A percentile compares a stretch with the other conserved stretches of the same genome.
Conservation (phyloP, 2,888 invertebrate species). For the Masnerella sp. region DNA sequence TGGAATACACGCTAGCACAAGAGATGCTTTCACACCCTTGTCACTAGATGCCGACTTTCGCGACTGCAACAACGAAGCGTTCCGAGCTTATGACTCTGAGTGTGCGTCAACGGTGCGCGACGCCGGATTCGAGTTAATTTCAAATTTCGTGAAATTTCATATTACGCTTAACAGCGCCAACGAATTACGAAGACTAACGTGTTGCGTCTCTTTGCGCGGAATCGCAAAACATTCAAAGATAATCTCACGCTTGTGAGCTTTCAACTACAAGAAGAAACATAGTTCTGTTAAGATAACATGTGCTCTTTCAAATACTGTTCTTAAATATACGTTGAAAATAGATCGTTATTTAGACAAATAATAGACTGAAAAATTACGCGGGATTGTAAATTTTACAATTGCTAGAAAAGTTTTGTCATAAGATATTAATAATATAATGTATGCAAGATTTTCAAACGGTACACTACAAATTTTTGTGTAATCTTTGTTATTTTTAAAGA, state of each 20-base stretch:
- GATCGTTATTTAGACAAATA: too few species aligned
- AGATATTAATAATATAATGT: too few species aligned
- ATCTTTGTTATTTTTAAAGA: too few species aligned
- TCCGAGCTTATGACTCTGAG: slow-evolving; percentile 45
- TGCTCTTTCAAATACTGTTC: too few species aligned
- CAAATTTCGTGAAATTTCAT: slow-evolving; percentile 42
- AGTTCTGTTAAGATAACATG: too few species aligned
- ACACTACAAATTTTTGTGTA: too few species aligned
- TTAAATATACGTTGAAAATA: too few species aligned
- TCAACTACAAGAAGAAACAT: too few species aligned
- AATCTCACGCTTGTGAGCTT: slow-evolving; percentile 23
- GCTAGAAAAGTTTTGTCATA: too few species aligned
- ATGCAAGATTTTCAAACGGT: too few species aligned
- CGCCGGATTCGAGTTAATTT: slow-evolving; percentile 50
- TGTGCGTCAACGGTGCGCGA: slow-evolving; percentile 29
- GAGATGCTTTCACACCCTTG: slow-evolving; percentile 45
- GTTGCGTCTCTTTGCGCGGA: slow-evolving; percentile 30
- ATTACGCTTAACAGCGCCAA: slow-evolving; percentile 30
- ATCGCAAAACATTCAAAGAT: slow-evolving; percentile 35
- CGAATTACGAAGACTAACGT: slow-evolving; percentile 37
- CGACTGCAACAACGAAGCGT: slow-evolving; percentile 53
- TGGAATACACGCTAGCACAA: slow-evolving; percentile 33
- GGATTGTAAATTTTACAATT: too few species aligned
- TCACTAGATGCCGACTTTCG: slow-evolving; percentile 46
- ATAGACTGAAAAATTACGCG: too few species aligned